Evolutionary conservation across 2,888 invertebrate genomes (phyloP).

Genomic region (Drosophila neonasuta): DNA sequence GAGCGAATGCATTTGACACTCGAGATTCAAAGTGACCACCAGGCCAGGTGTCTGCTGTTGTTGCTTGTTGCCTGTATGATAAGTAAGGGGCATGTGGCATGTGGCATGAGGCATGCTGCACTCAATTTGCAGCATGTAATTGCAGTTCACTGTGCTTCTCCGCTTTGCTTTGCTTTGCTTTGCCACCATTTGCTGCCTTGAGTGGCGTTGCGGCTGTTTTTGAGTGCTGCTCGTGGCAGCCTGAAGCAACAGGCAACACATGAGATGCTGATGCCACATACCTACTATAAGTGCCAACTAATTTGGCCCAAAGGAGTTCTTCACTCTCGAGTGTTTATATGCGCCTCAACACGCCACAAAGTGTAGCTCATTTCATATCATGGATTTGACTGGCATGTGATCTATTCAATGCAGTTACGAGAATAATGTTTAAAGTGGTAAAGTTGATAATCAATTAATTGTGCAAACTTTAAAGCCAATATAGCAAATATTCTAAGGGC

Average conservation of each 20-base stretch:
- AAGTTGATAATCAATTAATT: no score
- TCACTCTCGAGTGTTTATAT: not conserved
- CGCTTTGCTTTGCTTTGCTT: no score
- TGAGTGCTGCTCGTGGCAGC: slow-evolving; percentile 7
- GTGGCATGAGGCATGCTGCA: no score
- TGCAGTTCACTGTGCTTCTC: not conserved
- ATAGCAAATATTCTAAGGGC: no score
- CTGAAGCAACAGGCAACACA: slow-evolving; percentile 26
- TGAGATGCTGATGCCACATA: slow-evolving; percentile 11
- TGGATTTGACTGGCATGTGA: no score
- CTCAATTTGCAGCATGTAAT: slow-evolving; percentile 4
- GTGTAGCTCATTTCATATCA: no score
- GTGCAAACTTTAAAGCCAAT: no score
- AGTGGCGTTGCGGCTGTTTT: slow-evolving; percentile 3
- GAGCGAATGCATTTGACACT: slow-evolving; percentile 3
- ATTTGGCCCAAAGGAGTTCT: slow-evolving; percentile 15
- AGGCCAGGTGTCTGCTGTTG: slow-evolving; percentile 5
- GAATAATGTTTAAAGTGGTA: no score
- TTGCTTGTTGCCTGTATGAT: not conserved
- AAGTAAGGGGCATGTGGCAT: no score
- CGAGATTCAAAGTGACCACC: slow-evolving; percentile 8
- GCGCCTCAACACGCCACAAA: no score
- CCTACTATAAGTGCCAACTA: not conserved
- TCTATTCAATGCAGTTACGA: no score
- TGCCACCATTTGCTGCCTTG: slow-evolving; percentile 1